Conservation (phyloP, 2,797 vertebrate species). For the Eremophila alpestris region DNA sequence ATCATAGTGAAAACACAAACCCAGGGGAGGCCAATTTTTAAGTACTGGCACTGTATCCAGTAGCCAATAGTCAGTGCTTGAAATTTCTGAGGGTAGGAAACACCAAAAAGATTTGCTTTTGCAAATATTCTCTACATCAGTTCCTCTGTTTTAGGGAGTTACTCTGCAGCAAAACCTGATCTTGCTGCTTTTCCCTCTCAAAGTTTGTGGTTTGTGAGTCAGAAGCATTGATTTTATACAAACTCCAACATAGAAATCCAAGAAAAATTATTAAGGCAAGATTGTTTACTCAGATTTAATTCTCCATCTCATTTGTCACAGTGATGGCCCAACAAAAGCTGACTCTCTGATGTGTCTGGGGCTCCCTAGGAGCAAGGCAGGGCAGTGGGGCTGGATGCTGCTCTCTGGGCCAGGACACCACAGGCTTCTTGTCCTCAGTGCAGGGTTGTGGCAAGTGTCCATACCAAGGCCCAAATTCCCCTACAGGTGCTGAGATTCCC, state of each 20-base stretch:
- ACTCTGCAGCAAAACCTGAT: neutral
- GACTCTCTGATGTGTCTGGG: neutral
- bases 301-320: neutral
- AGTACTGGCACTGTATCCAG: neutral
- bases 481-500: neutral
- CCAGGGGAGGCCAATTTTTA: neutral
- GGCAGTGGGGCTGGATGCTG: neutral
- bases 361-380: neutral
- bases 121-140: neutral
- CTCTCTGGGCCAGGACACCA: neutral
- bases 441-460: neutral
- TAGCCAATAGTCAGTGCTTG: neutral
- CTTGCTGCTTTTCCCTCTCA: neutral
- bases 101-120: neutral
- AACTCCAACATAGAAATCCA: neutral
- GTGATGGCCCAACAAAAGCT: neutral
- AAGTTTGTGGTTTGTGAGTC: neutral
- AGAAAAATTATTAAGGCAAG: neutral
- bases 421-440: rapidly evolving
- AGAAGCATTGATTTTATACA: neutral
- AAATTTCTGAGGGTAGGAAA: neutral
- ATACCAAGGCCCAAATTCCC: neutral
- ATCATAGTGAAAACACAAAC: neutral
- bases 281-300: neutral
- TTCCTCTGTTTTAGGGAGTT: neutral